These are phyloP conservation scores for Amphiura filiformis DNA, from an alignment of 35 echinoderm and acorn worm species.

Conservation along the genomic window DNA sequence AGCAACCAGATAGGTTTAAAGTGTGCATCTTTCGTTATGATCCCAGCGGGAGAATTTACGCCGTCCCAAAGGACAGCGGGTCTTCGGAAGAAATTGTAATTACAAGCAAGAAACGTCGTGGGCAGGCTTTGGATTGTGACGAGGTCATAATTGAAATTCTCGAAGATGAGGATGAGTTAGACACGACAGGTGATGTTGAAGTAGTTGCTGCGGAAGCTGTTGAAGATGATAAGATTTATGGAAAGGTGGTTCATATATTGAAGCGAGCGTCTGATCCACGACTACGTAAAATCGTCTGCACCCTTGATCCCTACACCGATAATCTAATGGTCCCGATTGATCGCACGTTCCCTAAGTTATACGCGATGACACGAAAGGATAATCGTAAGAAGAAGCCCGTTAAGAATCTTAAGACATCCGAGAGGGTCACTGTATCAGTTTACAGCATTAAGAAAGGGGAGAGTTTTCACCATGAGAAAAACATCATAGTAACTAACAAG, in stretches of 20 bases:
- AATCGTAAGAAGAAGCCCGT: neutral
- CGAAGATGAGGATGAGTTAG: slow-evolving; percentile 31
- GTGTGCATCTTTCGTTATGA: slow-evolving; percentile 64
- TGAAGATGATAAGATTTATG: slow-evolving; percentile 62
- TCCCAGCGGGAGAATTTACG: slow-evolving; percentile 55
- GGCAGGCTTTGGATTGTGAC: slow-evolving; percentile 62
- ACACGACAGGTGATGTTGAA: slow-evolving; percentile 20
- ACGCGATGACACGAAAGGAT: slow-evolving; percentile 34
- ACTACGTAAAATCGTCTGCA: slow-evolving; percentile 76
- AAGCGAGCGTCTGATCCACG: slow-evolving; percentile 57
- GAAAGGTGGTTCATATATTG: slow-evolving; percentile 62
- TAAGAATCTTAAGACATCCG: neutral
- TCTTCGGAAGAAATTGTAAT: slow-evolving; percentile 53
- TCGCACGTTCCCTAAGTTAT: slow-evolving; percentile 77
- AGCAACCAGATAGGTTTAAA: slow-evolving; percentile 62
- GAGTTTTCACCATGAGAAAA: slow-evolving; percentile 20
- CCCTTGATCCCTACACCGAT: slow-evolving; percentile 71
- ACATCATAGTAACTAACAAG: slow-evolving; percentile 39
- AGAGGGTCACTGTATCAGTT: slow-evolving; percentile 31
- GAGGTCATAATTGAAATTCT: slow-evolving; percentile 72
- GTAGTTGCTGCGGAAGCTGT: neutral
- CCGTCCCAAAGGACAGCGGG: slow-evolving; percentile 51
- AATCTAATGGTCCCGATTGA: slow-evolving; percentile 87
- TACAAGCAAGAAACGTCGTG: slow-evolving; percentile 53
- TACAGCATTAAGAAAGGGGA: slow-evolving; percentile 23